Percentiles rank a stretch among this genome's conserved stretches.
These are phyloP conservation scores for Verasper variegatus DNA, from an alignment of 2,113 vertebrate genomes.

Conservation along the genomic window DNA sequence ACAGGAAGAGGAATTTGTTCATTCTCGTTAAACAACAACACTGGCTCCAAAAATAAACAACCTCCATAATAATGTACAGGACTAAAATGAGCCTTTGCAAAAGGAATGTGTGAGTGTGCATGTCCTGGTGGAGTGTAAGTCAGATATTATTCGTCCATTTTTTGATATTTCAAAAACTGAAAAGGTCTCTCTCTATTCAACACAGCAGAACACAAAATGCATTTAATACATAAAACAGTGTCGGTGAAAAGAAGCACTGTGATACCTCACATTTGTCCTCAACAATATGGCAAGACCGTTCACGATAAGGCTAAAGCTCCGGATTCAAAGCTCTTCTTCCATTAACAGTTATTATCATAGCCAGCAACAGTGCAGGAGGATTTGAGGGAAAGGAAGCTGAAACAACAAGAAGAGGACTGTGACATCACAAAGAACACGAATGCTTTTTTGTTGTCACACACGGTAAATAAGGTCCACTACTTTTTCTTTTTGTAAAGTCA, in stretches of 20 bases:
- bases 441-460: slow-evolving; percentile 1
- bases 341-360: neutral
- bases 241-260: too few relatives aligned
- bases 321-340: neutral
- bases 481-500: slow-evolving; percentile 43
- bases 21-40: neutral
- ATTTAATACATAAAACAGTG: too few relatives aligned
- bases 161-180: slow-evolving; percentile 6
- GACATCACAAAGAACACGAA: slow-evolving; percentile 41
- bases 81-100: neutral
- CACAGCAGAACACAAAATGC: neutral
- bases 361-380: slow-evolving; percentile 19
- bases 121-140: too few relatives aligned
- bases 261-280: too few relatives aligned
- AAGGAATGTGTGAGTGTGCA: too few relatives aligned
- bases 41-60: neutral
- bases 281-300: too few relatives aligned
- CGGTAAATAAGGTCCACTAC: slow-evolving; percentile 1
- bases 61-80: neutral
- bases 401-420: slow-evolving; percentile 57
- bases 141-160: neutral
- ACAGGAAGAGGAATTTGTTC: neutral
- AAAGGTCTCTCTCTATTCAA: neutral
- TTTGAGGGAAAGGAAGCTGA: slow-evolving; percentile 61
- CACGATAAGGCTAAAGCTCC: slow-evolving; percentile 8